Conservation (phyloP, 1,140 invertebrate genomes). For the Scaptodrosophila lebanonensis region DNA sequence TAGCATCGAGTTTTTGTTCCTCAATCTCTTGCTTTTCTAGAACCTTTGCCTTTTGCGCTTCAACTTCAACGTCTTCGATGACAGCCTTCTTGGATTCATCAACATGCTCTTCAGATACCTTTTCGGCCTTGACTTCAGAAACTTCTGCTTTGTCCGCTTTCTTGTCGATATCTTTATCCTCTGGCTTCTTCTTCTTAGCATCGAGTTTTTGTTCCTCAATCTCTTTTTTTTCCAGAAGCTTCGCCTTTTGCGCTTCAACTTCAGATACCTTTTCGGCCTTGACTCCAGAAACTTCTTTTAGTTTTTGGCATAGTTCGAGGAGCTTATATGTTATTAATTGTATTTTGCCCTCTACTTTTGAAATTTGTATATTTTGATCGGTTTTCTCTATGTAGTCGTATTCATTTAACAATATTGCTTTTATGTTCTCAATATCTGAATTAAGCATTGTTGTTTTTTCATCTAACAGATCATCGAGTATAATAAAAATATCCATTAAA, state of each 20-base stretch:
- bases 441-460: slow-evolving; percentile 28
- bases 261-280: neutral
- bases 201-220: neutral
- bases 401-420: slow-evolving; percentile 32
- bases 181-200: neutral
- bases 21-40: neutral
- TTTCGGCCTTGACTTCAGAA: neutral
- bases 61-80: neutral
- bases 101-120: neutral
- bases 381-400: slow-evolving; percentile 51
- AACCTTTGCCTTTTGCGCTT: neutral
- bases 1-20: too few species aligned
- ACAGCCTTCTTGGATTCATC: neutral
- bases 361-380: slow-evolving; percentile 12
- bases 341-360: slow-evolving; percentile 33
- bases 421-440: slow-evolving; percentile 34
- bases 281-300: slow-evolving; percentile 18
- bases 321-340: slow-evolving; percentile 31
- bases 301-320: slow-evolving; percentile 31
- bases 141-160: neutral
- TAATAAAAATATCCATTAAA: slow-evolving; percentile 60
- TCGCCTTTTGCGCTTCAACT: neutral
- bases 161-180: neutral
- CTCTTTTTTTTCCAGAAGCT: neutral
- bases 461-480: slow-evolving; percentile 55